Percentiles rank a stretch among this genome's conserved stretches.
Conservation (phyloP, 1,140 invertebrate genomes). For the Ostrea denselamellosa region DNA sequence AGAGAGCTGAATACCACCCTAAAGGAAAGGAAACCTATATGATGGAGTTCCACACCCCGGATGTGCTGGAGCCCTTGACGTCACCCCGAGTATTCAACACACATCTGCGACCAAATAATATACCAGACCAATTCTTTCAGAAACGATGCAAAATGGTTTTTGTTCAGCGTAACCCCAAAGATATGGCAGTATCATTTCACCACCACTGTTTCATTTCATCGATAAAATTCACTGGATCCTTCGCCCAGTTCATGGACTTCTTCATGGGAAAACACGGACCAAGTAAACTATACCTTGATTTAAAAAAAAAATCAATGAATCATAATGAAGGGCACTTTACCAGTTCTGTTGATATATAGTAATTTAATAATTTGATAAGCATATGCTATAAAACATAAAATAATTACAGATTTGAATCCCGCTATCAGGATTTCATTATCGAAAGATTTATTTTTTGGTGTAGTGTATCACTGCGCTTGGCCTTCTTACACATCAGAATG, state of each 20-base stretch:
- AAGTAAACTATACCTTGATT: neutral
- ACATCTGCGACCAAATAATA: constrained; percentile 50
- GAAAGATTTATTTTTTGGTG: neutral
- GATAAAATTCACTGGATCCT: neutral
- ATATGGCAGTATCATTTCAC: constrained; percentile 64
- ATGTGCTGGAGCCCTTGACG: constrained; percentile 49
- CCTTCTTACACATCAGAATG: neutral
- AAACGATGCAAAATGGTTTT: constrained; percentile 62
- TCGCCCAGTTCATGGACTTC: constrained; percentile 8
- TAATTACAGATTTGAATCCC: too few species aligned
- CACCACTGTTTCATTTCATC: constrained; percentile 42
- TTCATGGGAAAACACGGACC: constrained; percentile 2
- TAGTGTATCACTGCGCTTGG: constrained; percentile 27
- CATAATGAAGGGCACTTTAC: too few species aligned
- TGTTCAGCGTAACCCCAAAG: constrained; percentile 65
- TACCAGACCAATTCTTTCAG: constrained; percentile 51
- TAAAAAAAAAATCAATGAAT: too few species aligned
- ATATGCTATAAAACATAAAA: too few species aligned
- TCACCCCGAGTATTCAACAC: constrained; percentile 65
- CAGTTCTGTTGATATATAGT: too few species aligned
- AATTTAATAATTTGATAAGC: too few species aligned
- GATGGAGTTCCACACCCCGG: constrained; percentile 55
- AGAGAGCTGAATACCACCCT: constrained; percentile 47
- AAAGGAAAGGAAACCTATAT: constrained; percentile 57
- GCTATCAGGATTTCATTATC: neutral